phyloP scores from a whole-genome alignment of 2,797 vertebrate species.

The Crypturellus tataupa region DNA sequence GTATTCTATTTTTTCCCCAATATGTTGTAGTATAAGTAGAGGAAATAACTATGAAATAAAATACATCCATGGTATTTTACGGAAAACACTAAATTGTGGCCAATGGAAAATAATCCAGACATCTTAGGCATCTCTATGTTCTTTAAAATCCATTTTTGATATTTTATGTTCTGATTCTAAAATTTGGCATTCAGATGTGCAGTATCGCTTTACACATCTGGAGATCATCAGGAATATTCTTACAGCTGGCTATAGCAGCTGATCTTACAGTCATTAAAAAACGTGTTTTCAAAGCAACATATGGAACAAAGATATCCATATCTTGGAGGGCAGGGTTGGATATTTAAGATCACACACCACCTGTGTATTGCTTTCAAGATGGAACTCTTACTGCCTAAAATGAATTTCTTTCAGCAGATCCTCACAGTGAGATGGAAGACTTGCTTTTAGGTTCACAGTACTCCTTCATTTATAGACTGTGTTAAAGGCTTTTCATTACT shows the following conservation, averaged over 20 bases:
- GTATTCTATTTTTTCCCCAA: background rate
- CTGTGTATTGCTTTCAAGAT: background rate
- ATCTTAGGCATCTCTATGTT: background rate
- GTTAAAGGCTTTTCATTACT: background rate
- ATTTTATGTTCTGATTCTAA: background rate
- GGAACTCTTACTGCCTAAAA: background rate
- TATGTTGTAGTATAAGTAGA: background rate
- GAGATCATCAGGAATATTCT: background rate
- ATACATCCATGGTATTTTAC: background rate
- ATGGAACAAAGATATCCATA: background rate
- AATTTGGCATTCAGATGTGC: background rate
- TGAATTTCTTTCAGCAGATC: background rate
- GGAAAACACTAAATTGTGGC: background rate
- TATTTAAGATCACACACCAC: background rate
- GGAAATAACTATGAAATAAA: background rate
- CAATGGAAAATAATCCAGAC: background rate
- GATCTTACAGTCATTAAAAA: background rate
- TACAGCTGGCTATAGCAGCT: constrained; percentile 19
- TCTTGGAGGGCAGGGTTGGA: background rate
- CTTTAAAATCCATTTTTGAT: background rate
- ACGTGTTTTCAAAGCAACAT: background rate
- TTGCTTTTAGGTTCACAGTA: background rate
- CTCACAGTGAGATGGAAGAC: background rate
- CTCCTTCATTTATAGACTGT: background rate
- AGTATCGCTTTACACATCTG: constrained; percentile 11